These are phyloP conservation scores for Endomychus coccineus DNA, from an alignment of 2,888 invertebrate species.

Conservation along the genomic window DNA sequence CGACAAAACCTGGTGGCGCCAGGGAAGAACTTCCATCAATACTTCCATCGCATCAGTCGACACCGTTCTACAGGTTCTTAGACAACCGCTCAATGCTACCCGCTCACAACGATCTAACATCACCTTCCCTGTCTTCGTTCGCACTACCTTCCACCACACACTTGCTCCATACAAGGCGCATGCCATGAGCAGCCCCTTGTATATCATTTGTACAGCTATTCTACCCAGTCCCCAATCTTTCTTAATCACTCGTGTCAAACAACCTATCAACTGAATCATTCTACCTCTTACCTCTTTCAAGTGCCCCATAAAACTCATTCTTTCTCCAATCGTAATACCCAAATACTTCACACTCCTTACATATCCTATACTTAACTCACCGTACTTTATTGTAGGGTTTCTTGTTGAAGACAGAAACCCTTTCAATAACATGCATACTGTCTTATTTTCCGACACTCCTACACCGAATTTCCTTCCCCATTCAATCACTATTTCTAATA, in stretches of 20 bases:
- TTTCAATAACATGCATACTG: too few relatives aligned
- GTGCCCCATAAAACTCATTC: conserved; percentile 1
- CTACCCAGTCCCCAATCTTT: conserved; percentile 2
- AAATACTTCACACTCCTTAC: too few relatives aligned
- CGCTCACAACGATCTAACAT: not conserved
- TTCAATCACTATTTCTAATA: too few relatives aligned
- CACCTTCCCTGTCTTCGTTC: too few relatives aligned
- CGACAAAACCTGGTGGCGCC: too few relatives aligned
- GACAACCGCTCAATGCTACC: not conserved
- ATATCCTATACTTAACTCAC: too few relatives aligned
- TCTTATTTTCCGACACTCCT: too few relatives aligned
- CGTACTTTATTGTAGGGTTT: too few relatives aligned
- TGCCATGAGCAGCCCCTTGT: conserved; percentile 5
- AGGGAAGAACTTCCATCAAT: conserved; percentile 4
- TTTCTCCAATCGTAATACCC: too few relatives aligned
- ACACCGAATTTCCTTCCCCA: too few relatives aligned
- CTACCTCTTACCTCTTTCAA: not conserved
- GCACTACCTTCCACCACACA: too few relatives aligned
- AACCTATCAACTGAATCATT: not conserved
- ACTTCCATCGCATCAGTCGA: conserved; percentile 6
- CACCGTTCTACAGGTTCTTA: conserved; percentile 4
- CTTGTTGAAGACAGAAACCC: too few relatives aligned
- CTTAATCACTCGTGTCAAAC: conserved; percentile 1
- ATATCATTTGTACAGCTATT: not conserved
- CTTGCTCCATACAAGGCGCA: conserved; percentile 4